These are phyloP conservation scores for Catocala sponsa DNA, from an alignment of 2,888 invertebrate species.

Conservation along the genomic window DNA sequence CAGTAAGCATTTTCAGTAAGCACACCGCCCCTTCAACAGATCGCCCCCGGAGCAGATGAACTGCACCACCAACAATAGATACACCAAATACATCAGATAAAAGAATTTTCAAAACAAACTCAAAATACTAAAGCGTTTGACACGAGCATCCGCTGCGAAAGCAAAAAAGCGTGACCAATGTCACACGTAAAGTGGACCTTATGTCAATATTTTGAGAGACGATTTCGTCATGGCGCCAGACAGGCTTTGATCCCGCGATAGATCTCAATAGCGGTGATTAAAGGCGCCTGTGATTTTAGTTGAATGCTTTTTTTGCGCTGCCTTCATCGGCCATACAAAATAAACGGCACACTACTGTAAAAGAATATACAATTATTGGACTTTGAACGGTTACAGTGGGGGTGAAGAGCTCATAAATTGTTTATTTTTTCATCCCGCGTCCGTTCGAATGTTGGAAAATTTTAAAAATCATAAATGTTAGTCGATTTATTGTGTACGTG, in stretches of 20 bases:
- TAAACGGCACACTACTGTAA: conserved; percentile 87
- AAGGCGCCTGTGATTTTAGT: conserved; percentile 88
- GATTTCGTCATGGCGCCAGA: conserved; percentile 75
- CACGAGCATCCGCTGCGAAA: conserved; percentile 86
- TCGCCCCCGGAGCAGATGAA: conserved; percentile 83
- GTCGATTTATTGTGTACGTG: conserved; percentile 76
- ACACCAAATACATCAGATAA: conserved; percentile 87
- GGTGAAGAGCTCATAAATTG: conserved; percentile 87
- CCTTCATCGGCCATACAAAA: conserved; percentile 84
- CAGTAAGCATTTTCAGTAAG: conserved; percentile 79
- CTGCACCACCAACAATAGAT: conserved; percentile 77
- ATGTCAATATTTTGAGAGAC: conserved; percentile 76
- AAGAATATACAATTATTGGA: conserved; percentile 88
- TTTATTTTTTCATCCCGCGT: conserved; percentile 69
- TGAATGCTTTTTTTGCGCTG: conserved; percentile 83
- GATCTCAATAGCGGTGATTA: conserved; percentile 88
- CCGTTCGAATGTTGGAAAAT: conserved; percentile 74
- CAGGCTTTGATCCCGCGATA: conserved; percentile 85
- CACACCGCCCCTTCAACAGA: conserved; percentile 79
- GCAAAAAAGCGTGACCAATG: conserved; percentile 82
- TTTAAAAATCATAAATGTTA: conserved; percentile 82
- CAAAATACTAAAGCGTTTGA: conserved; percentile 88
- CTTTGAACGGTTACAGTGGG: conserved; percentile 88
- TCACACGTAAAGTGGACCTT: conserved; percentile 74
- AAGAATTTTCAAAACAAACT: conserved; percentile 89